Percentiles rank a stretch among this genome's conserved stretches.
These are phyloP conservation scores for Drosophila truncata DNA, from an alignment of 1,140 invertebrate genomes.

Conservation along the genomic window DNA sequence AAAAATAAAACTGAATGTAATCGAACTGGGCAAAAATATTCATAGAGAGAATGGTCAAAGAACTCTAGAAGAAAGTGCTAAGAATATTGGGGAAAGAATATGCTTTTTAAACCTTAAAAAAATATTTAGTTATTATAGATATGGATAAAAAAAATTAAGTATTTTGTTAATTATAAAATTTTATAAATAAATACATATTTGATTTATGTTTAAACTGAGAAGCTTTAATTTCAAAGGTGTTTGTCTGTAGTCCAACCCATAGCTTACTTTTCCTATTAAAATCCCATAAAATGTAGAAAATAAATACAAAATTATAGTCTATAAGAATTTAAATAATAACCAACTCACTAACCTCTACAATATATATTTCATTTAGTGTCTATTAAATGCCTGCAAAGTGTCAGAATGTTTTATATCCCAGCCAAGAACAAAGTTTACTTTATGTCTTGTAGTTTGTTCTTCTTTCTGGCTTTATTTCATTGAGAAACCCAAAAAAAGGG, in stretches of 20 bases:
- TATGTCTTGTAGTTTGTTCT: constrained; percentile 6
- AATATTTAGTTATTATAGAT: background rate
- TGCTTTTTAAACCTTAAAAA: background rate
- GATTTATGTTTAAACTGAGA: background rate
- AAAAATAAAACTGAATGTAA: constrained; percentile 14
- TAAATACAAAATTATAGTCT: background rate
- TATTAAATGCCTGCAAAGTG: constrained; percentile 6
- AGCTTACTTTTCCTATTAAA: background rate
- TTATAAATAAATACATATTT: background rate
- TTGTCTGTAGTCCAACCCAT: too few species aligned
- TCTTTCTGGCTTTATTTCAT: constrained; percentile 3
- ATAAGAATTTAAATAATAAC: background rate
- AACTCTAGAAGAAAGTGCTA: background rate
- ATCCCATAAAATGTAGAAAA: background rate
- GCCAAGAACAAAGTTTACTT: constrained; percentile 8
- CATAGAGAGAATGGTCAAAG: background rate
- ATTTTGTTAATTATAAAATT: background rate
- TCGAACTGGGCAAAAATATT: constrained; percentile 7
- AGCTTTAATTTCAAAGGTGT: too few species aligned
- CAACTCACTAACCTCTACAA: background rate
- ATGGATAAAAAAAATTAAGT: too few species aligned
- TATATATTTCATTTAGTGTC: background rate
- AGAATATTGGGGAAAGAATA: background rate
- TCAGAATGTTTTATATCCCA: background rate
- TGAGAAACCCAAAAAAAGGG: background rate